These are phyloP conservation scores for Drosophila willistoni DNA, from an alignment of 1,140 invertebrate species.

Conservation along the genomic window DNA sequence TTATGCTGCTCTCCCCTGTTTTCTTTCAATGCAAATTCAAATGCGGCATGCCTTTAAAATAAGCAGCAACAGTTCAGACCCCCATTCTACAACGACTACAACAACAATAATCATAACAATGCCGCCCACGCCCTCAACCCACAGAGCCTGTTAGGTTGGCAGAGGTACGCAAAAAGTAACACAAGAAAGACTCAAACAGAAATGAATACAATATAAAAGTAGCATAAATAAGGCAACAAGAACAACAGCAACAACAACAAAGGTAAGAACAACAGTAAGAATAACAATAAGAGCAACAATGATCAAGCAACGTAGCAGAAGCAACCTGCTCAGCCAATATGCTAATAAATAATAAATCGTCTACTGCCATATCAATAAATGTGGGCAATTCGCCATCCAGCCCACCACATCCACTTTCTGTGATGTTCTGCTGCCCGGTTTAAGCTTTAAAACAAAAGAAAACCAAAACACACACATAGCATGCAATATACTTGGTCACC, in stretches of 20 bases:
- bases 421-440: background rate
- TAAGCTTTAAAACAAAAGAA: background rate
- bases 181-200: constrained; percentile 66
- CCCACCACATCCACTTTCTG: background rate
- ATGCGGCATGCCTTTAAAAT: constrained; percentile 68
- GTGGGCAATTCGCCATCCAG: constrained; percentile 26
- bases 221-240: constrained; percentile 71
- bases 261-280: constrained; percentile 39
- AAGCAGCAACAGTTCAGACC: constrained; percentile 36
- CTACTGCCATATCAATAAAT: constrained; percentile 78
- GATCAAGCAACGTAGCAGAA: constrained; percentile 28
- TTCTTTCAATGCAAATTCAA: constrained; percentile 73
- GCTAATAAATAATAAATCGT: constrained; percentile 80
- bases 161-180: constrained; percentile 48
- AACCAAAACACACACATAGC: background rate
- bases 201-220: constrained; percentile 78
- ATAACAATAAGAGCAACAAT: constrained; percentile 38
- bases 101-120: constrained; percentile 56
- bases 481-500: background rate
- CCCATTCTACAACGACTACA: constrained; percentile 23
- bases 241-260: constrained; percentile 51
- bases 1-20: constrained; percentile 15
- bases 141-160: constrained; percentile 5
- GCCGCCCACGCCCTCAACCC: constrained; percentile 32
- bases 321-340: constrained; percentile 50